These are phyloP conservation scores for Triops longicaudatus DNA, from an alignment of 1,140 invertebrate genomes.

Conservation along the genomic window DNA sequence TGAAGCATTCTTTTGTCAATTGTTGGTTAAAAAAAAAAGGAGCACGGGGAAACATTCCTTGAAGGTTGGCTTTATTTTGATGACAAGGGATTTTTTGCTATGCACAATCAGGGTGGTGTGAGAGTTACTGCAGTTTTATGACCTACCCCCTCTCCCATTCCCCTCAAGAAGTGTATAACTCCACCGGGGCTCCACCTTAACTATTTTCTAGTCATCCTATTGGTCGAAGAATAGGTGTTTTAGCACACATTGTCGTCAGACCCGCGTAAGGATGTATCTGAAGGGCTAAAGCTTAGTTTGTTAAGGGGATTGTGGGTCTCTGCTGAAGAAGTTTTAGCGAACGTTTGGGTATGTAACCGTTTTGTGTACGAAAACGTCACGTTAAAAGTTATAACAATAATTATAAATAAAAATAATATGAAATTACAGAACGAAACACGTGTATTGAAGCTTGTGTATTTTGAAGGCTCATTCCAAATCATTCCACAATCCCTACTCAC, in stretches of 20 bases:
- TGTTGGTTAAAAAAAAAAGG: slow-evolving; percentile 1
- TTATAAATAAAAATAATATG: too few species aligned
- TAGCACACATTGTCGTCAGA: neutral
- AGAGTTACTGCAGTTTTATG: neutral
- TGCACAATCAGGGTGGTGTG: neutral
- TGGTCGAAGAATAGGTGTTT: neutral
- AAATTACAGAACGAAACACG: neutral
- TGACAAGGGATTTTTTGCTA: neutral
- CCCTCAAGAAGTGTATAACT: neutral
- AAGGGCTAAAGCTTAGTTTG: neutral
- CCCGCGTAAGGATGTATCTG: neutral
- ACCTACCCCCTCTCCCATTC: neutral
- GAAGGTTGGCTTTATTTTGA: neutral
- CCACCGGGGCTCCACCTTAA: neutral
- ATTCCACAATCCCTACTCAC: neutral
- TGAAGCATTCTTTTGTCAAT: neutral
- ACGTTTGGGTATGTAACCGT: neutral
- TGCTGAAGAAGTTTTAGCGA: neutral
- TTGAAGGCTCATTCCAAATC: neutral
- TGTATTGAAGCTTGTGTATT: slow-evolving; percentile 10
- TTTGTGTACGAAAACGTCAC: neutral
- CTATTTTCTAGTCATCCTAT: neutral
- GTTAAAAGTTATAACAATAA: neutral
- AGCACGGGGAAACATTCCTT: slow-evolving; percentile 6
- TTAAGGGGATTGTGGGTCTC: neutral